Conservation (phyloP, 2,888 invertebrate species). For the Epirrhoe alternata region DNA sequence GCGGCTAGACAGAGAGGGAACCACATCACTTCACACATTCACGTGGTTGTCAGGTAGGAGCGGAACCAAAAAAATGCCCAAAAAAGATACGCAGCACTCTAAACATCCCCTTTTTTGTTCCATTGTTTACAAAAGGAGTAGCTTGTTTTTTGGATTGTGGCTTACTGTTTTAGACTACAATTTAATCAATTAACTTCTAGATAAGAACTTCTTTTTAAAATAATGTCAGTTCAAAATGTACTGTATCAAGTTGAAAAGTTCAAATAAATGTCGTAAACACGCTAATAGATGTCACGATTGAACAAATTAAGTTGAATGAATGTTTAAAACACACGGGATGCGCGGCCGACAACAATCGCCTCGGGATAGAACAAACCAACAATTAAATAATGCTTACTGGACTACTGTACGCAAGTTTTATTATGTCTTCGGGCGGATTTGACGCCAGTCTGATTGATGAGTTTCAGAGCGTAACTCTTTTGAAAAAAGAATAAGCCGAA, state of each 20-base stretch:
- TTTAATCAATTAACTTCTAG: constrained; percentile 35
- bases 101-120: constrained; percentile 81
- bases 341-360: constrained; percentile 59
- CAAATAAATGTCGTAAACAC: constrained; percentile 37
- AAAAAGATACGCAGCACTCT: constrained; percentile 76
- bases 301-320: constrained; percentile 56
- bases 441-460: constrained; percentile 78
- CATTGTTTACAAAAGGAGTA: constrained; percentile 79
- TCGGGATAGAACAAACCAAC: constrained; percentile 71
- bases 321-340: constrained; percentile 54
- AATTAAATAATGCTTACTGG: constrained; percentile 82
- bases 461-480: constrained; percentile 48
- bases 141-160: constrained; percentile 68
- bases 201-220: constrained; percentile 8
- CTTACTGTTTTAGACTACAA: constrained; percentile 56
- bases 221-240: constrained; percentile 25
- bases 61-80: constrained; percentile 75
- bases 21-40: constrained; percentile 67
- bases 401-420: constrained; percentile 80
- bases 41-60: constrained; percentile 80
- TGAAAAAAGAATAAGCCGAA: constrained; percentile 39
- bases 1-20: constrained; percentile 56
- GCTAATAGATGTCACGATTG: constrained; percentile 49
- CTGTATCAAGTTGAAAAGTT: constrained; percentile 33
- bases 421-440: constrained; percentile 77